Conservation (phyloP, 2,888 invertebrate species). For the Brachylomia viminalis region DNA sequence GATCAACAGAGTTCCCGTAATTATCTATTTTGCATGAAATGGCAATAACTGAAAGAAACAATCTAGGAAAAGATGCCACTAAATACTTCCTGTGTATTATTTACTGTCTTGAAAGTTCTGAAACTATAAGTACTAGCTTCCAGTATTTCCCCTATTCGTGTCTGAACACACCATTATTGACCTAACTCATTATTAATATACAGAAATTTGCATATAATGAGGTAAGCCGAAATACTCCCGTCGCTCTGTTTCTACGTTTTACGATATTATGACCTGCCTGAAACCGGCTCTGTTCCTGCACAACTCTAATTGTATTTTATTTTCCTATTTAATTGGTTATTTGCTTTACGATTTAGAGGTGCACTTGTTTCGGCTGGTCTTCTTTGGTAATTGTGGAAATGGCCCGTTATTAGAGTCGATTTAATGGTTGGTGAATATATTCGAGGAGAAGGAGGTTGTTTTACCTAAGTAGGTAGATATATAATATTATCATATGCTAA, state of each 20-base stretch:
- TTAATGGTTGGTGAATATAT: slow-evolving; percentile 10
- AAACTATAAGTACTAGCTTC: slow-evolving; percentile 36
- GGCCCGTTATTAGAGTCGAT: slow-evolving; percentile 17
- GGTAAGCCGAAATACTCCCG: slow-evolving; percentile 72
- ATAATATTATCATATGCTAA: background rate
- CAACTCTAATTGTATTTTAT: slow-evolving; percentile 69
- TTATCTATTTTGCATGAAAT: slow-evolving; percentile 33
- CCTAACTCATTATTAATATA: slow-evolving; percentile 79
- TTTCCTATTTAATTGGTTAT: slow-evolving; percentile 69
- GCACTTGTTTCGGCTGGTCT: slow-evolving; percentile 28
- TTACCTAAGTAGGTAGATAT: background rate
- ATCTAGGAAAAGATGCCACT: slow-evolving; percentile 13
- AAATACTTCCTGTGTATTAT: slow-evolving; percentile 11
- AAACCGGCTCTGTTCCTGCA: slow-evolving; percentile 50
- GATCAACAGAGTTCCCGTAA: slow-evolving; percentile 19
- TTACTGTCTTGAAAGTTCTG: slow-evolving; percentile 21
- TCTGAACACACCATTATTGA: slow-evolving; percentile 63
- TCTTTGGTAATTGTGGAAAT: slow-evolving; percentile 42
- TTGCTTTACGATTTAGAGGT: slow-evolving; percentile 54
- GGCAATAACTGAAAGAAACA: background rate
- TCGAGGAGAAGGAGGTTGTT: background rate
- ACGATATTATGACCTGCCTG: slow-evolving; percentile 58
- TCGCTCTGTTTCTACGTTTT: slow-evolving; percentile 69
- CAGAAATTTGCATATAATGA: slow-evolving; percentile 81
- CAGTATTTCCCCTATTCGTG: slow-evolving; percentile 47